A percentile compares a stretch with the other conserved stretches of the same genome.
Conservation (phyloP, 2,113 vertebrate genomes). For the Microcebus jonahi region DNA sequence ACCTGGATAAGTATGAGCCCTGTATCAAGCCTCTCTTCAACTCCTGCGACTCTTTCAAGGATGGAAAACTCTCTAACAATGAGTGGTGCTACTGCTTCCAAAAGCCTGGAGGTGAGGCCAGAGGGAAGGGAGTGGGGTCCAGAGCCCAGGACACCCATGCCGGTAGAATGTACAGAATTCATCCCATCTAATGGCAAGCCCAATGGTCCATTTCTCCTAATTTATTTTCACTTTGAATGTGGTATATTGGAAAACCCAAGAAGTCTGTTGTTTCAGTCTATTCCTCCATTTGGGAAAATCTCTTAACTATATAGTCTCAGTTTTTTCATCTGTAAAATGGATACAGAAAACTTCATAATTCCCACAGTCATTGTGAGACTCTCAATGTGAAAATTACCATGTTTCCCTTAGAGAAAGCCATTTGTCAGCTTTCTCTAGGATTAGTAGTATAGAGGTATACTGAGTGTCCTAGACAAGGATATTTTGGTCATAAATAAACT, state of each 20-base stretch:
- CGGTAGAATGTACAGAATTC: neutral
- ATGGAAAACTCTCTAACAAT: conserved; percentile 93
- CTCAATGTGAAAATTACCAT: neutral
- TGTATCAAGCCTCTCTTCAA: conserved; percentile 94
- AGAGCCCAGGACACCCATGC: neutral
- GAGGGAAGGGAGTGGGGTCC: too few relatives aligned
- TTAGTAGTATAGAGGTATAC: neutral
- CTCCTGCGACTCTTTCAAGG: conserved; percentile 93
- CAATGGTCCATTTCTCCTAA: neutral
- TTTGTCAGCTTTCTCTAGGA: neutral
- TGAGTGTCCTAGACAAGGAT: neutral
- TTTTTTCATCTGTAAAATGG: neutral
- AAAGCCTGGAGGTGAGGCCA: conserved; percentile 88
- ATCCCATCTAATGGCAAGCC: too few relatives aligned
- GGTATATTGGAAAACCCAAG: neutral
- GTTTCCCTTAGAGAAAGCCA: neutral
- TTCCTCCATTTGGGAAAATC: neutral
- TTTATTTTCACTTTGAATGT: neutral
- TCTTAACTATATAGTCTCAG: neutral
- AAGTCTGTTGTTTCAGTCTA: neutral
- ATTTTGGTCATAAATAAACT: neutral
- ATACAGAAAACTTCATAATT: neutral
- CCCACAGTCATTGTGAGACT: neutral
- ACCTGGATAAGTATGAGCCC: conserved; percentile 95
- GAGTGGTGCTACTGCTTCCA: conserved; percentile 94